These are phyloP conservation scores for Leptopilina syphax DNA, from an alignment of 2,888 invertebrate genomes.

Conservation along the genomic window DNA sequence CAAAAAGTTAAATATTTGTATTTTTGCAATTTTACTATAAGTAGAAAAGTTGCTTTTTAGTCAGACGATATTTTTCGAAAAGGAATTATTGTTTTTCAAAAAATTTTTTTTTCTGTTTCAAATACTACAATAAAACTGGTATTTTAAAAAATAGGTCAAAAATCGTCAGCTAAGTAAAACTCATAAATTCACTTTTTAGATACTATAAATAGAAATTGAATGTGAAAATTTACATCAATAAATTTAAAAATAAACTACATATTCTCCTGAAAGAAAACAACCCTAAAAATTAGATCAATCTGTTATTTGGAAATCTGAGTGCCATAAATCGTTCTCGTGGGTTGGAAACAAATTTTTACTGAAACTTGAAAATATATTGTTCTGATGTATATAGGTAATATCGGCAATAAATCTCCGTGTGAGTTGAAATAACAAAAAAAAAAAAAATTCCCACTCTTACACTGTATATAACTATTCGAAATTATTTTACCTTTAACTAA, in stretches of 20 bases:
- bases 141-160: no score
- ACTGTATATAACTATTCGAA: not conserved
- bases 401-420: not conserved
- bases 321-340: not conserved
- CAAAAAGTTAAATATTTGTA: no score
- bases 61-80: no score
- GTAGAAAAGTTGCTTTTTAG: no score
- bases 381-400: not conserved
- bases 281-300: conserved; percentile 8
- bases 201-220: no score
- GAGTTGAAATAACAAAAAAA: not conserved
- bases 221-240: no score
- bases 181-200: no score
- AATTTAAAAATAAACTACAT: not conserved
- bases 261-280: not conserved
- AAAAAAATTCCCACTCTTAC: not conserved
- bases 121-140: no score
- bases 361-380: not conserved
- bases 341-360: conserved; percentile 2
- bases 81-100: no score
- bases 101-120: no score
- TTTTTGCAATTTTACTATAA: no score
- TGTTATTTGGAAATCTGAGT: conserved; percentile 8
- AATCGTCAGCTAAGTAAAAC: no score
- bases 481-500: not conserved